Evolutionary conservation across 2,888 invertebrate species (phyloP), one percentile per base, ranked within the genome.

Genomic region (Ariolimax columbianus): DNA sequence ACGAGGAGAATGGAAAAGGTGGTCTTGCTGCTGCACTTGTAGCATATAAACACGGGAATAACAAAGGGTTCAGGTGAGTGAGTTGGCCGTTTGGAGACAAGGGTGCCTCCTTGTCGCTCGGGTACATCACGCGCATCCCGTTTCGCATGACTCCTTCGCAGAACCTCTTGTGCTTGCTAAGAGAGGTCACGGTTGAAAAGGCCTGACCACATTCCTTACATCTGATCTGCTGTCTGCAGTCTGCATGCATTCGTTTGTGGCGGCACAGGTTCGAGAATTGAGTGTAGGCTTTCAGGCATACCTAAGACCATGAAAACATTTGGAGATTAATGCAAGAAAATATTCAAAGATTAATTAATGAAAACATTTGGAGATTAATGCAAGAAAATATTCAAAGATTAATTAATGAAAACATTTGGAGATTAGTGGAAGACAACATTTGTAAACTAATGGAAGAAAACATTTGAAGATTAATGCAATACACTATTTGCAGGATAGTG

Each of bases 211-310:
- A 99, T 96, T 98, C 98, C 92, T 96, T 96, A 95, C 99, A 99
- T 95, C 97, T 98, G 92, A 97, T 97, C 90, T 94, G 97, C 95
- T 97, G 97, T 91, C 98, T 97, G 94, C 99, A 99, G 93, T 97
- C 97, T 83, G 97, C 96, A 95, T 99, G 99, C 98, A 99, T 99
- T 86, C 99, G 97, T 93, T 98, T 98, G 95, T 99, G 99, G n/a
- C 99, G 97, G 94, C 99, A 99, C 92, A 99, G 96, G 94, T 99
- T 99, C 63, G 99, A 99, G 95, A 99, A 99, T 95, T 99, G 99
- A 6, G 99, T 99, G 95, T 99, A 99, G 0, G 94, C 97, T 95
- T 99, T 99, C 93, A 97, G 97, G 95, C 99, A 99, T 68, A 94
- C 92, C 90, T 94, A 97, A n/a, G n/a, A n/a, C n/a, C n/a, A n/a